A percentile compares a stretch with the other conserved stretches of the same genome.
Evolutionary conservation across 2,113 vertebrate genomes (phyloP).

Genomic region (Pagrus major): DNA sequence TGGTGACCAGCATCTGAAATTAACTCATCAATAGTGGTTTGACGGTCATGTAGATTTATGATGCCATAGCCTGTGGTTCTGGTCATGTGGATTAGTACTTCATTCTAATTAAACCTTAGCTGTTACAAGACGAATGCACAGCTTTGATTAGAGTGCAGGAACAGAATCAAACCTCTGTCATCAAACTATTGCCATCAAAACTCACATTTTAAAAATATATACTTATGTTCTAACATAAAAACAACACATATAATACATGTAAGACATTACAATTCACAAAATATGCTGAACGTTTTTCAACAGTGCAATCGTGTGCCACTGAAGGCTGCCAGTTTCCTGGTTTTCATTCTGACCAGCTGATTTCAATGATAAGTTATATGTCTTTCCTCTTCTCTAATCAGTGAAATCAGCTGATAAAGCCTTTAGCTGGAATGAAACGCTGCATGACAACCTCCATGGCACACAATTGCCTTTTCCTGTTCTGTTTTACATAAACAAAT

Average conservation of each 20-base stretch:
- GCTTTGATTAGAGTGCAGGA: neutral
- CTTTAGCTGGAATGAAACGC: constrained; percentile 42
- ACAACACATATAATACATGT: neutral
- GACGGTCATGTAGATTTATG: neutral
- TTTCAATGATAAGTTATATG: constrained; percentile 53
- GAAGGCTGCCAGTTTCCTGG: constrained; percentile 30
- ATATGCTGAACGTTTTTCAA: neutral
- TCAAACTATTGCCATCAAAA: neutral
- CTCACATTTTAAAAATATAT: neutral
- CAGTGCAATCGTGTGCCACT: constrained; percentile 44
- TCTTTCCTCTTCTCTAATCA: constrained; percentile 59
- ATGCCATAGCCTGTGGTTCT: neutral
- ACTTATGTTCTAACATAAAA: neutral
- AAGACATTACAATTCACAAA: constrained; percentile 1
- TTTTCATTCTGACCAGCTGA: constrained; percentile 69
- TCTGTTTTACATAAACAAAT: constrained; percentile 47
- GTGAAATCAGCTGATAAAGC: constrained; percentile 63
- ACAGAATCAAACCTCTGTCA: neutral
- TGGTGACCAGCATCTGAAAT: too few species aligned
- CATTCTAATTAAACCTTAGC: neutral
- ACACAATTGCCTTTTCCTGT: constrained; percentile 32
- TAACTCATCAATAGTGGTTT: too few species aligned
- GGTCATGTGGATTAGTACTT: neutral
- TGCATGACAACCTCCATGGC: constrained; percentile 50
- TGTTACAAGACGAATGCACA: neutral